Percentiles rank a stretch among this genome's conserved stretches.
phyloP scores from a whole-genome alignment of 2,113 vertebrate genomes.

The Alaudala cheleensis region DNA sequence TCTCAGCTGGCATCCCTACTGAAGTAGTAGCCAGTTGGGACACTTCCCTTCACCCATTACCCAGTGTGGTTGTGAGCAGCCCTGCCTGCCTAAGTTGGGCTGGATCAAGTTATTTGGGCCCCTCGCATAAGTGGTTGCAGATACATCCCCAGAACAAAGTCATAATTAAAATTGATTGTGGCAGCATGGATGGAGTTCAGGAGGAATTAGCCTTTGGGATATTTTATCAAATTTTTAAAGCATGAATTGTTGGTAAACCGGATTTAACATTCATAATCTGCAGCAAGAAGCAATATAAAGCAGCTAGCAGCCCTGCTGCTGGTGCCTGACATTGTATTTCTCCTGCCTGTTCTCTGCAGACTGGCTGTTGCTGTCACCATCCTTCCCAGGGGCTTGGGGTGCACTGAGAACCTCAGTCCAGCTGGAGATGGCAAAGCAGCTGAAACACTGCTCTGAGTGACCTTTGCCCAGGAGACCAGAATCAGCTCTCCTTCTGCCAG shows the following conservation, averaged over 20 bases:
- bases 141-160: background rate
- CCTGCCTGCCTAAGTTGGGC: background rate
- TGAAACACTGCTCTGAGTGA: rapidly evolving
- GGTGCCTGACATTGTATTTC: background rate
- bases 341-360: background rate
- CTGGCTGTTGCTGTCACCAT: background rate
- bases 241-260: constrained; percentile 10
- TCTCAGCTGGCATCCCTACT: background rate
- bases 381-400: background rate
- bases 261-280: background rate
- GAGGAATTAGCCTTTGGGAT: constrained; percentile 24
- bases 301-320: background rate
- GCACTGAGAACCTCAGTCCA: background rate
- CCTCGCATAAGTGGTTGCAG: background rate
- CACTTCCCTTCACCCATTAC: rapidly evolving
- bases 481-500: background rate
- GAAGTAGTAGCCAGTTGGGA: background rate
- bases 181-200: background rate
- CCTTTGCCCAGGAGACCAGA: background rate
- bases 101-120: background rate
- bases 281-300: background rate
- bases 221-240: constrained; percentile 34
- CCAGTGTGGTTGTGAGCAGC: rapidly evolving
- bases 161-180: background rate
- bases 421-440: background rate